Conservation (phyloP, 1,140 invertebrate species). For the Anastrepha obliqua region DNA sequence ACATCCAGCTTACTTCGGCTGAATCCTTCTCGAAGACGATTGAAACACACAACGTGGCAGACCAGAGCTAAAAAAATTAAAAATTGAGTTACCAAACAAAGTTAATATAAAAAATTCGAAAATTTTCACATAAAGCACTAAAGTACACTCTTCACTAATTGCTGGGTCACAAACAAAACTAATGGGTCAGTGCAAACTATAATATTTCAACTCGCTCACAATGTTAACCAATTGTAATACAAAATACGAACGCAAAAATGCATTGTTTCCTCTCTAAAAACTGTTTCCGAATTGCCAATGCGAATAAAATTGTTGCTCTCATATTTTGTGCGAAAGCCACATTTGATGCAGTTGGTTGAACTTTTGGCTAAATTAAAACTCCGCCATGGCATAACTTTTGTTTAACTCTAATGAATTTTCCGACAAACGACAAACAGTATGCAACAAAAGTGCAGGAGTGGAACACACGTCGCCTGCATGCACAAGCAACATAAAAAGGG, state of each 20-base stretch:
- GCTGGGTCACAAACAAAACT: background rate
- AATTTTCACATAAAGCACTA: background rate
- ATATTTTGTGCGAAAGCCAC: constrained; percentile 39
- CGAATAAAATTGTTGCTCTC: background rate
- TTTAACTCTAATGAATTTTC: constrained; percentile 45
- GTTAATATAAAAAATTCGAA: too few relatives aligned
- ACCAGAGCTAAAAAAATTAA: too few relatives aligned
- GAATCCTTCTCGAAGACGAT: too few relatives aligned
- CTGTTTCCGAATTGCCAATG: background rate
- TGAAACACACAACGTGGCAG: too few relatives aligned
- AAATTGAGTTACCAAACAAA: too few relatives aligned
- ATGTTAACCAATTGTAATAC: background rate
- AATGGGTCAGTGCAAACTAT: background rate
- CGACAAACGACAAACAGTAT: background rate
- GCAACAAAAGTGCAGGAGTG: background rate
- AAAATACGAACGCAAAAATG: background rate
- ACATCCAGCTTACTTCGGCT: too few relatives aligned
- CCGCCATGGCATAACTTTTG: constrained; percentile 27
- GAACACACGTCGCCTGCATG: background rate
- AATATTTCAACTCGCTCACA: background rate
- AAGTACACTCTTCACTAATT: background rate
- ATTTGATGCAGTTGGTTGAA: constrained; percentile 43
- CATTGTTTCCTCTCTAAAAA: background rate
- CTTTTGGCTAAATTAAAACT: constrained; percentile 45
- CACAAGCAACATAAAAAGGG: constrained; percentile 1